These are phyloP conservation scores for Oxystoma pomonae DNA, from an alignment of 2,888 invertebrate genomes.

Conservation along the genomic window DNA sequence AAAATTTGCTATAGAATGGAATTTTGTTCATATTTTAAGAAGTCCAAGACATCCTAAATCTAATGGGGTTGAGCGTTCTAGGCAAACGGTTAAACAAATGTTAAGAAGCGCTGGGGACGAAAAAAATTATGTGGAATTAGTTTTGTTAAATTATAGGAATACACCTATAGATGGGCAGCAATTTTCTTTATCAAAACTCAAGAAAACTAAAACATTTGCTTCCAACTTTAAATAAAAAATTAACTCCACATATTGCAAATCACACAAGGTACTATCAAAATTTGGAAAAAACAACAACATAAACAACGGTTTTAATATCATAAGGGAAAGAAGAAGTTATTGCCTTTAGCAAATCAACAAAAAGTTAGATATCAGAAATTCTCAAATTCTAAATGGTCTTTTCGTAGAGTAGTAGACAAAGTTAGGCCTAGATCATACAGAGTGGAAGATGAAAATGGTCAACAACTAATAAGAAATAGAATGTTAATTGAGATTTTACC, in stretches of 20 bases:
- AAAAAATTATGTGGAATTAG: neutral
- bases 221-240: neutral
- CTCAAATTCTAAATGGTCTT: neutral
- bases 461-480: neutral
- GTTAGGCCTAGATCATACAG: conserved; percentile 2
- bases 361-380: neutral
- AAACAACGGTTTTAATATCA: neutral
- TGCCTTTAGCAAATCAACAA: neutral
- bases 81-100: too few species aligned
- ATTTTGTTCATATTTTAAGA: neutral
- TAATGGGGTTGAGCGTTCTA: neutral
- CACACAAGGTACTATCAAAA: neutral
- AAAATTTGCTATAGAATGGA: neutral
- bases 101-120: too few species aligned
- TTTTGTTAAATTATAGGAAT: conserved; percentile 4
- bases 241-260: neutral
- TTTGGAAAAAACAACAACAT: neutral
- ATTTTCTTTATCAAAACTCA: too few species aligned
- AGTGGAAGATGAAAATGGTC: conserved; percentile 3
- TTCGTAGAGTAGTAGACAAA: neutral
- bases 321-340: neutral
- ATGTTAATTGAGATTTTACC: neutral
- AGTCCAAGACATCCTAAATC: neutral
- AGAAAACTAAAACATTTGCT: neutral
- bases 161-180: too few species aligned